Base-by-base conservation (phyloP, 2,888 invertebrate species). In the Pollenia labialis region DNA sequence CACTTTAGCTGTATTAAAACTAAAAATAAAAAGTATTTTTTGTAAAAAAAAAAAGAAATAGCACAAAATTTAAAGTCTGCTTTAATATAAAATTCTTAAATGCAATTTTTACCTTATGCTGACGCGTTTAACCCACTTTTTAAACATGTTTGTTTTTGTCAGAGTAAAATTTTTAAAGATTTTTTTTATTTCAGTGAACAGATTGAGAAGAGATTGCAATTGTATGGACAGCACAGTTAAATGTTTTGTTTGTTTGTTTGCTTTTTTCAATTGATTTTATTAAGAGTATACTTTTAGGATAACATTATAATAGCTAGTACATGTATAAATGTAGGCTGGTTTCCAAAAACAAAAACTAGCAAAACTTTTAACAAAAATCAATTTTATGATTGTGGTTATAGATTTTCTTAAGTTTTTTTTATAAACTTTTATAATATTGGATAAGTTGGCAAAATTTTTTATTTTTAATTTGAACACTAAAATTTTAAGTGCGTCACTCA, bases 41-140 rank as follows among this genome's bases (percentile, higher is more conserved):
- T 3, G 44, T 18, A n/a, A 46, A 46, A 23, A 32, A 32, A 74
- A 42, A 23, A 52, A 10, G 58, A 69, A 50, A 6, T 1, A 14
- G 23, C 4, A 12, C 44, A 48, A 56, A 56, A 48, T n/a, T 32
- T 18, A 18, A 40, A 46, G 18, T 9, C 48, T 81, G 16, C 18
- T 50, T 9, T 62, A 18, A 1, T 50, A 50, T 75, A 18, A 14
- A 18, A 54, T 76, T 11, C 50, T 54, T 12, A 16, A 50, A 48
- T 58, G 66, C 4, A 10, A 48, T 68, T 54, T 91, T 92, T 91
- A 93, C 92, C 93, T 93, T 88, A 93, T 90, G 88, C 92, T 93
- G 62, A 93, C 92, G 81, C 93, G 93, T 85, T 93, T 93, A 89
- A 93, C 92, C 92, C 92, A 93, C 90, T 93, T 93, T 89, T 91